Evolutionary conservation across 2,113 vertebrate genomes (phyloP).

Genomic region (Shinisaurus crocodilurus): DNA sequence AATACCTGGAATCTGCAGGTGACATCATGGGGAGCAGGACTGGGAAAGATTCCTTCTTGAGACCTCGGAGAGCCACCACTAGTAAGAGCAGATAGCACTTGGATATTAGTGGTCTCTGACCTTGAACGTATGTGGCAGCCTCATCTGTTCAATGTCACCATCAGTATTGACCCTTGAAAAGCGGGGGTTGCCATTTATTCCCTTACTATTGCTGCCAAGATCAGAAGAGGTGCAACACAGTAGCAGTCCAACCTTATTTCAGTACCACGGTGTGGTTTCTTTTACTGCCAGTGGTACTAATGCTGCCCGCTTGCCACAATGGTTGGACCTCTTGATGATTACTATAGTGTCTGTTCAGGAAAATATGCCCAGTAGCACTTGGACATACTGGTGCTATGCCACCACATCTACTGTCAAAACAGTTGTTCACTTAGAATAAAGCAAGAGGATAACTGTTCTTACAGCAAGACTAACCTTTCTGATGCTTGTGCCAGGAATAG

Average conservation of each 20-base stretch:
- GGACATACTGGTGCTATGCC: not conserved
- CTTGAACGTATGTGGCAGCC: not conserved
- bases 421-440: not conserved
- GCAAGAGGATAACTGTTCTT: not conserved
- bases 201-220: not conserved
- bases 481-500: not conserved
- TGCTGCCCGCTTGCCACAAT: not conserved
- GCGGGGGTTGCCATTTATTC: not conserved
- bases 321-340: not conserved
- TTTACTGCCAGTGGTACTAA: not conserved
- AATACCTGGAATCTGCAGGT: not conserved
- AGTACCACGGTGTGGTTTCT: not conserved
- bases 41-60: not conserved
- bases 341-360: not conserved
- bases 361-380: too few species aligned
- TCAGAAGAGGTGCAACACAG: too few species aligned
- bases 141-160: not conserved
- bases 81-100: not conserved
- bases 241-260: not conserved
- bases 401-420: not conserved
- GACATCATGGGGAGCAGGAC: not conserved
- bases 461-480: not conserved
- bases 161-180: not conserved
- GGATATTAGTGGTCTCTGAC: too few species aligned
- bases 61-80: not conserved